Evolutionary conservation across 2,113 vertebrate genomes (phyloP).

Genomic region (Nothobranchius kuhntae): DNA sequence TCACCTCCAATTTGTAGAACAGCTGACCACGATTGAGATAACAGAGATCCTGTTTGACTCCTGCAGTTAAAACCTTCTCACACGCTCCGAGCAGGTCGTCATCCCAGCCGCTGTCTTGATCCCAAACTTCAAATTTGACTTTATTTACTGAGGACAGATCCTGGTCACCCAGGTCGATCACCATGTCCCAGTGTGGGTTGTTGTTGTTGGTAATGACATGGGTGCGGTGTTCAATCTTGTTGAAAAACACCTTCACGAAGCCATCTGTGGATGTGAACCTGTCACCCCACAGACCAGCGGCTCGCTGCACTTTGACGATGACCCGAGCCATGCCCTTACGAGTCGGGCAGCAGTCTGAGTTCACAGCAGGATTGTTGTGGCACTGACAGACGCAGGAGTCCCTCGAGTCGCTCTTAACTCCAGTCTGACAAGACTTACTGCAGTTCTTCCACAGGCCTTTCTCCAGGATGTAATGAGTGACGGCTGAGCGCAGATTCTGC

Average conservation of each 20-base stretch:
- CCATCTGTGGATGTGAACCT: conserved; percentile 72
- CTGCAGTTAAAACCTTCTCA: conserved; percentile 30
- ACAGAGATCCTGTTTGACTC: conserved; percentile 54
- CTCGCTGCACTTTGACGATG: conserved; percentile 68
- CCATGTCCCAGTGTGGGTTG: conserved; percentile 74
- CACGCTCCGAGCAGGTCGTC: conserved; percentile 84
- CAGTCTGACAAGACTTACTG: conserved; percentile 59
- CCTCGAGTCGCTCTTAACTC: conserved; percentile 41
- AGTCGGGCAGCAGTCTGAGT: conserved; percentile 79
- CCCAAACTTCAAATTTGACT: conserved; percentile 85
- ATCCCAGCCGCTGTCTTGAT: conserved; percentile 78
- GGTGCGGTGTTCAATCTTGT: conserved; percentile 37
- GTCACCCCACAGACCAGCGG: conserved; percentile 78
- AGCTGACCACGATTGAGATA: conserved; percentile 72
- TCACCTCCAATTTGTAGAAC: conserved; percentile 58
- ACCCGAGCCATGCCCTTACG: conserved; percentile 76
- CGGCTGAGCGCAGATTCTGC: conserved; percentile 75
- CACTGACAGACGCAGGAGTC: conserved; percentile 83
- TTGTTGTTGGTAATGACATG: conserved; percentile 72
- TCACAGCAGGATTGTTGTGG: conserved; percentile 53
- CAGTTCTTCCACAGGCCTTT: conserved; percentile 75
- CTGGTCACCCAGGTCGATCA: conserved; percentile 66
- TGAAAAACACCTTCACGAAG: conserved; percentile 78
- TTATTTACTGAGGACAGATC: conserved; percentile 30
- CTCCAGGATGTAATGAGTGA: conserved; percentile 79